Percentiles rank a stretch among this genome's conserved stretches.
Conservation (phyloP, 2,888 invertebrate genomes). For the Mermis nigrescens region DNA sequence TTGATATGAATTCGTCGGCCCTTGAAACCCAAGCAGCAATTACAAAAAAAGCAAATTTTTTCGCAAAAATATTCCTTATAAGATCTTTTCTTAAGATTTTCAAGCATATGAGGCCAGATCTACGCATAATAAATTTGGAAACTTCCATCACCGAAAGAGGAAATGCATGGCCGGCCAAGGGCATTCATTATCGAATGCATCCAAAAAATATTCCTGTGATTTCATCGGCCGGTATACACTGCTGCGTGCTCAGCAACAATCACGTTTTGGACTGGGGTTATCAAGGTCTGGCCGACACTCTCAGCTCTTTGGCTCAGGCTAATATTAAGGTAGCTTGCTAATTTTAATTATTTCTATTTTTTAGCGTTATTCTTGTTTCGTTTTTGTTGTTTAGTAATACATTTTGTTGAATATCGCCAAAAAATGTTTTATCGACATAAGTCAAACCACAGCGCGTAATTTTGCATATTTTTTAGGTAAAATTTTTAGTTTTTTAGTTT, state of each 20-base stretch:
- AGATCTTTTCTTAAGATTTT: conserved; percentile 2
- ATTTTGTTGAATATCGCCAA: too few relatives aligned
- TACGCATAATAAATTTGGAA: conserved; percentile 11
- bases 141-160: conserved; percentile 13
- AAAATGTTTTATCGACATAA: too few relatives aligned
- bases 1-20: too few relatives aligned
- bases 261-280: conserved; percentile 18
- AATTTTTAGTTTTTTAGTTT: too few relatives aligned
- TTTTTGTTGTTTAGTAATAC: too few relatives aligned
- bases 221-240: conserved; percentile 14
- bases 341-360: too few relatives aligned
- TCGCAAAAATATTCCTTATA: too few relatives aligned
- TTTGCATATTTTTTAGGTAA: too few relatives aligned
- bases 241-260: conserved; percentile 17
- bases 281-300: conserved; percentile 15
- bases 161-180: conserved; percentile 16
- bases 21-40: too few relatives aligned
- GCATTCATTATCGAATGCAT: conserved; percentile 19
- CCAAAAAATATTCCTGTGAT: conserved; percentile 16
- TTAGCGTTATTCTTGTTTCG: too few relatives aligned
- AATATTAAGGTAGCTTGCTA: conserved; percentile 8
- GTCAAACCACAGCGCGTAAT: too few relatives aligned
- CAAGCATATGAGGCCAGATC: conserved; percentile 1
- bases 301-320: conserved; percentile 13
- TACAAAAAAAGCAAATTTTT: too few relatives aligned